phyloP scores from a whole-genome alignment of 2,888 invertebrate species.

The Epinotia brunnichana region DNA sequence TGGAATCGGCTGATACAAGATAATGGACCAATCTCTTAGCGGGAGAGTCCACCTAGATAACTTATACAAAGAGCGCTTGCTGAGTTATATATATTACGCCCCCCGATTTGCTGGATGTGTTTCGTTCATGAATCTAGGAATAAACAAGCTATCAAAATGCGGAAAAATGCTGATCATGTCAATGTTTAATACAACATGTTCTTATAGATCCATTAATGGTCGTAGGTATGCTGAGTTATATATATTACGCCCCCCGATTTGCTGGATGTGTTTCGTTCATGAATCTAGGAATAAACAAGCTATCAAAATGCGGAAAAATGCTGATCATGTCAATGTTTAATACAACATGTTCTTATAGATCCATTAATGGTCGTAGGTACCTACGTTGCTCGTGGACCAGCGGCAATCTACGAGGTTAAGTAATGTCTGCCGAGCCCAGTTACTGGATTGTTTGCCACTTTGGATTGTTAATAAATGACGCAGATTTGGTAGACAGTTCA shows the following conservation, averaged over 20 bases:
- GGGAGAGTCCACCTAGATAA: slow-evolving; percentile 62
- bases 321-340: slow-evolving; percentile 48
- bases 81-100: slow-evolving; percentile 46
- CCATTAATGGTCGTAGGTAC: neutral
- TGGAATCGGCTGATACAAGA: slow-evolving; percentile 70
- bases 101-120: slow-evolving; percentile 54
- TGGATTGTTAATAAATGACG: no score
- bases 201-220: slow-evolving; percentile 1
- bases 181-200: slow-evolving; percentile 37
- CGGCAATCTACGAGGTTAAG: no score
- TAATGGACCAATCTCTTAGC: slow-evolving; percentile 79
- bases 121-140: slow-evolving; percentile 56
- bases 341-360: slow-evolving; percentile 27
- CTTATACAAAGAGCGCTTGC: slow-evolving; percentile 54
- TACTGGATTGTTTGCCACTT: no score
- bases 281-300: slow-evolving; percentile 57
- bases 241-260: slow-evolving; percentile 48
- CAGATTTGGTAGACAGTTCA: no score
- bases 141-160: slow-evolving; percentile 55
- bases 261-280: slow-evolving; percentile 54
- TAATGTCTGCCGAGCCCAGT: no score
- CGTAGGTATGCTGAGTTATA: slow-evolving; percentile 47
- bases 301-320: slow-evolving; percentile 54
- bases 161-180: slow-evolving; percentile 52
- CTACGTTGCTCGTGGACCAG: no score